A percentile compares a stretch with the other conserved stretches of the same genome.
These are phyloP conservation scores for Amitus sp. DNA, from an alignment of 2,888 invertebrate genomes.

Conservation along the genomic window DNA sequence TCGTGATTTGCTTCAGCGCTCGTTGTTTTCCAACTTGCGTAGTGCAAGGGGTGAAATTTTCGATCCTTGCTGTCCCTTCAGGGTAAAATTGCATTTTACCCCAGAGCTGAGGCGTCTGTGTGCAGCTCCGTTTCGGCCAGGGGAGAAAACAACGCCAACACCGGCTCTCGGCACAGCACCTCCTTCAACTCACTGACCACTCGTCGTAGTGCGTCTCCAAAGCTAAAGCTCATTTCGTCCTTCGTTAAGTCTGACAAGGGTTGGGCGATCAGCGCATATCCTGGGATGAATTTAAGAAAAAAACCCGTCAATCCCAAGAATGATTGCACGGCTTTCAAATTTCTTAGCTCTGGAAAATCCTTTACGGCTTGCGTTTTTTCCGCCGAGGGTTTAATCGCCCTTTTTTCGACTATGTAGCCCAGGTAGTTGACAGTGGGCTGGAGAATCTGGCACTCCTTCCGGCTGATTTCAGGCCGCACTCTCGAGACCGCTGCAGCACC, in stretches of 20 bases:
- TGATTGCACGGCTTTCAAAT: conserved; percentile 27
- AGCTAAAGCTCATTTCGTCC: neutral
- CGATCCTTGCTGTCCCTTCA: conserved; percentile 7
- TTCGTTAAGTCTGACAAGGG: conserved; percentile 14
- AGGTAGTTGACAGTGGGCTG: conserved; percentile 3
- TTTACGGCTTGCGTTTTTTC: neutral
- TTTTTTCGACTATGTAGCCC: neutral
- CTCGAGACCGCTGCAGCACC: conserved; percentile 7
- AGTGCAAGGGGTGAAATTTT: conserved; percentile 18
- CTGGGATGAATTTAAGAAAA: conserved; percentile 36
- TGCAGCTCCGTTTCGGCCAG: conserved; percentile 16
- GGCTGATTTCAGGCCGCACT: conserved; percentile 9
- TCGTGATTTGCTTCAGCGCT: conserved; percentile 9
- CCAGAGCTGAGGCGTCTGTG: conserved; percentile 15
- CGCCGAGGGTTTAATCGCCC: conserved; percentile 5
- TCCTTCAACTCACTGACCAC: neutral
- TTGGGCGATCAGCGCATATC: conserved; percentile 15
- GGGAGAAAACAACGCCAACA: conserved; percentile 9
- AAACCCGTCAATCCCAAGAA: conserved; percentile 39
- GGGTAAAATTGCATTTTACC: conserved; percentile 17
- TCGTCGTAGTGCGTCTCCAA: neutral
- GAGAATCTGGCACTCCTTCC: conserved; percentile 5
- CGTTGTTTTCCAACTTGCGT: conserved; percentile 15
- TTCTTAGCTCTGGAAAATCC: conserved; percentile 26
- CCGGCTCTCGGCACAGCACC: conserved; percentile 6